Evolutionary conservation across 30 jellyfish, hydroid and myxozoan genomes (phyloP), one percentile per base, ranked within the genome.

Genomic region (Mastigias papua): DNA sequence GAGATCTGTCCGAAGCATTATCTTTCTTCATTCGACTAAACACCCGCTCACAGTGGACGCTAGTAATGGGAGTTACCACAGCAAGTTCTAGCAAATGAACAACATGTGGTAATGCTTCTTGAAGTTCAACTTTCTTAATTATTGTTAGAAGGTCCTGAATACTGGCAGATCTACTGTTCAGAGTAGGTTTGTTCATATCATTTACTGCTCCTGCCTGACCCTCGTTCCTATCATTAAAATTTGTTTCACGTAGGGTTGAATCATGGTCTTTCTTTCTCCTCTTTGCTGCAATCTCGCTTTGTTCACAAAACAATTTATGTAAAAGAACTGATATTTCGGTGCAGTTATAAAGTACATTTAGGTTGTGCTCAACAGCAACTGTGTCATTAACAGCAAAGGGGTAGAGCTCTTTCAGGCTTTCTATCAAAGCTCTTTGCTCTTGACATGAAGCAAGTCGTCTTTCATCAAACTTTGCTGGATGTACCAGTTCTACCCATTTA

Each of bases 351-450:
- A 84, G 70, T 37, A 70, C 87, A 69, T 49, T 19, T 70, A 84
- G 87, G 58, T 71, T 84, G 64, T 84, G 63, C 69, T 69, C 93
- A 2, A 61, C 42, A 21, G 86, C 79, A 46, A 42, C 21, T 11
- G 69, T 86, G 54, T 69, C 76, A 16, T n/a, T 71, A 70, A 84
- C 75, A 2, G 84, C 93, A 84, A 84, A 48, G 8, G 93, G 93
- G 60, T 69, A 84, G 48, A 84, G 78, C 78, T 15, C n/a, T 30
- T 66, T 74, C 16, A 15, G 22, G 10, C 31, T 86, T 28, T 48
- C 86, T 0, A 87, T 76, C 86, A 87, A 48, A 28, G 69, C 86
- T 21, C 78, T 65, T 20, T 77, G 61, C 22, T 87, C 90, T 26
- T 48, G 21, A 62, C 78, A 61, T 1, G 85, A 48, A 13, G 90